Evolutionary conservation across 2,113 vertebrate species (phyloP).

Genomic region (Thamnophis sirtalis): DNA sequence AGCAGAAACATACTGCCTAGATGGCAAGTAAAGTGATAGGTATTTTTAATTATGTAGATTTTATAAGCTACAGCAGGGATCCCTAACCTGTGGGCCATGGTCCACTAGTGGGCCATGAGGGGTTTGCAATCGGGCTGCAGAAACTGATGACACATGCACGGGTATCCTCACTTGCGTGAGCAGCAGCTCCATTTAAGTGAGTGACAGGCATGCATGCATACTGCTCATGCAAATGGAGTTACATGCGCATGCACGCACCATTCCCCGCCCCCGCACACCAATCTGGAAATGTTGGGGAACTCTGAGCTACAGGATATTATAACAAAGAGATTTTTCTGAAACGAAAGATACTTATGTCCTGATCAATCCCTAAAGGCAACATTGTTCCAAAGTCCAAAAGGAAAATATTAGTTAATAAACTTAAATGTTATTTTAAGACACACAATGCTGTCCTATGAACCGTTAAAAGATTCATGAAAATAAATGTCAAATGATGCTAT

Average conservation of each 20-base stretch:
- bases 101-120: no score
- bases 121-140: no score
- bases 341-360: rapidly evolving
- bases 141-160: no score
- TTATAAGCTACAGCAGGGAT: background rate
- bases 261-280: no score
- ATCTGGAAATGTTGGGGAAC: no score
- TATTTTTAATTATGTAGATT: background rate
- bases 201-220: no score
- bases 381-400: background rate
- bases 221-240: no score
- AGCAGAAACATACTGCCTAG: background rate
- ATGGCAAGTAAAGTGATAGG: background rate
- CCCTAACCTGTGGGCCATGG: no score
- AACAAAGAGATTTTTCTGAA: background rate
- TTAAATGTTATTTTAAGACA: background rate
- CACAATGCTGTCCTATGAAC: background rate
- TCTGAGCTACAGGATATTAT: background rate
- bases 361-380: background rate
- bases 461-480: background rate
- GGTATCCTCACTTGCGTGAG: no score
- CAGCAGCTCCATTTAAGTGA: no score
- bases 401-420: background rate
- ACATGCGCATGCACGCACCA: no score
- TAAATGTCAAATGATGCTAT: background rate